A percentile compares a stretch with the other conserved stretches of the same genome.
Conservation (phyloP, 2,888 invertebrate genomes). For the Cryptus armator region DNA sequence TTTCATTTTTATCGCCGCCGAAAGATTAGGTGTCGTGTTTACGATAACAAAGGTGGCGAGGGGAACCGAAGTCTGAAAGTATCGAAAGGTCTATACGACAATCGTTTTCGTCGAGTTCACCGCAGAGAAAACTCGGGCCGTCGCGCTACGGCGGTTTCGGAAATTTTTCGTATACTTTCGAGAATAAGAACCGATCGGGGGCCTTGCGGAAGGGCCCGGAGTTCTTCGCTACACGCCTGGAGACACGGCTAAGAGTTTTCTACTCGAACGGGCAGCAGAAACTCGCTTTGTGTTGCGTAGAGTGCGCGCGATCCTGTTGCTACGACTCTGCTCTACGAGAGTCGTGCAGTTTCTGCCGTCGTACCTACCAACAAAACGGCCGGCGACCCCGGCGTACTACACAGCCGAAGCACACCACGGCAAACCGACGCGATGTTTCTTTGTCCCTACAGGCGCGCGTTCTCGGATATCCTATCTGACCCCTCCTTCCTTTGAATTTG, state of each 20-base stretch:
- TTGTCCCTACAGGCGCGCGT: slow-evolving; percentile 71
- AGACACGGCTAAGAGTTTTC: neutral
- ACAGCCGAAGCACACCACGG: slow-evolving; percentile 45
- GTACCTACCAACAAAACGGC: slow-evolving; percentile 76
- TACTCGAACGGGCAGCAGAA: neutral
- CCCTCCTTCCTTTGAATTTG: slow-evolving; percentile 42
- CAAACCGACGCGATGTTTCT: slow-evolving; percentile 64
- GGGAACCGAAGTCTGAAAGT: neutral
- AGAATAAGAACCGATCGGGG: neutral
- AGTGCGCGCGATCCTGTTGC: neutral
- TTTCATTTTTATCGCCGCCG: slow-evolving; percentile 34
- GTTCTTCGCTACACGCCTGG: neutral
- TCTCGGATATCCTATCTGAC: slow-evolving; percentile 12
- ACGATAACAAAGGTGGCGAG: slow-evolving; percentile 44
- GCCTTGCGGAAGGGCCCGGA: slow-evolving; percentile 1
- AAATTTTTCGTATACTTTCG: slow-evolving; percentile 20
- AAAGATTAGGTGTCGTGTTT: slow-evolving; percentile 60
- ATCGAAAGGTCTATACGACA: neutral
- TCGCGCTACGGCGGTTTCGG: neutral
- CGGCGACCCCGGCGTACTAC: slow-evolving; percentile 74
- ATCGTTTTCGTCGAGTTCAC: slow-evolving; percentile 12
- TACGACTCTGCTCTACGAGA: slow-evolving; percentile 1
- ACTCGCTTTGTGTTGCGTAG: slow-evolving; percentile 7
- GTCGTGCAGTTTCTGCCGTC: slow-evolving; percentile 59
- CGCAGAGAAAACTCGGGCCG: neutral